These are phyloP conservation scores for Itoplectis maculator DNA, from an alignment of 2,888 invertebrate species.

Conservation along the genomic window DNA sequence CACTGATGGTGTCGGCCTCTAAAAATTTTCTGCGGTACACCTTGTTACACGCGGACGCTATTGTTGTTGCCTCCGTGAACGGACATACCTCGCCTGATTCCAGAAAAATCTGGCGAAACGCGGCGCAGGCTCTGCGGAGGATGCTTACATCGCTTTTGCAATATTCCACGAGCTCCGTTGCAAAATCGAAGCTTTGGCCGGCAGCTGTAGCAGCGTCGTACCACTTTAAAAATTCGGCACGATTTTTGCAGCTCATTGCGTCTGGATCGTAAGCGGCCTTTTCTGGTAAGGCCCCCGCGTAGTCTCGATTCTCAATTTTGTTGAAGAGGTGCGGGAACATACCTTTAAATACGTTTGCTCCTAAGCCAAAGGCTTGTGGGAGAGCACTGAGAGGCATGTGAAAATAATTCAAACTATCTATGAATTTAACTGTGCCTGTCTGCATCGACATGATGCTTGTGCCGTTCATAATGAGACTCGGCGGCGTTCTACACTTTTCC, in stretches of 20 bases:
- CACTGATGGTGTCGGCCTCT: background rate
- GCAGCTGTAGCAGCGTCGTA: conserved; percentile 14
- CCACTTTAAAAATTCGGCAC: conserved; percentile 64
- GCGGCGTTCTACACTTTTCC: background rate
- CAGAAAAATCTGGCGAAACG: conserved; percentile 67
- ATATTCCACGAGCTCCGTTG: conserved; percentile 32
- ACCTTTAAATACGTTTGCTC: too few species aligned
- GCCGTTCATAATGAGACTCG: background rate
- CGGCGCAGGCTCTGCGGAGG: conserved; percentile 73
- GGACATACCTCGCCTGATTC: conserved; percentile 69
- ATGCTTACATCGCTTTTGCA: conserved; percentile 72
- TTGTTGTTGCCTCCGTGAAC: conserved; percentile 71
- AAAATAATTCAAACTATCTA: background rate
- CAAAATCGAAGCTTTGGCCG: conserved; percentile 70
- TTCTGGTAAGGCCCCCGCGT: too few species aligned
- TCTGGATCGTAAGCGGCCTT: too few species aligned
- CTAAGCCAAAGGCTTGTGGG: background rate
- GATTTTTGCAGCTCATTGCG: too few species aligned
- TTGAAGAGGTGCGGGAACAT: too few species aligned
- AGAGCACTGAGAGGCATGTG: background rate
- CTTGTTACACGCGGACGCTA: conserved; percentile 47
- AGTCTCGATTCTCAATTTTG: too few species aligned
- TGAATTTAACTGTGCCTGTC: background rate
- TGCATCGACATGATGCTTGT: conserved; percentile 2
- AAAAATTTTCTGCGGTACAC: conserved; percentile 45